Evolutionary conservation across 2,113 vertebrate genomes (phyloP).

Genomic region (Hymenochirus boettgeri): DNA sequence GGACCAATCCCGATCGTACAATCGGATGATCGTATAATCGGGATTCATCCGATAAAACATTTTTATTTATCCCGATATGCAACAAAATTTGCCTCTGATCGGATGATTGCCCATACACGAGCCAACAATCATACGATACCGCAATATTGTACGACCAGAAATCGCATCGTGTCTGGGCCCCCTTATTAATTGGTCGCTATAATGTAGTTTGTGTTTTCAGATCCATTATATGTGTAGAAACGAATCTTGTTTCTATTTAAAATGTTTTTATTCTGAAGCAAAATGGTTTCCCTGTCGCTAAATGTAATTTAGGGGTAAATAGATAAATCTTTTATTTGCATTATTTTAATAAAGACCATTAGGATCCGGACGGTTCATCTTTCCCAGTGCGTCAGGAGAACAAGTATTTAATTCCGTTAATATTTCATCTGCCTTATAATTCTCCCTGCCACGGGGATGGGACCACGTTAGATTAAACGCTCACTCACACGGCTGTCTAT

Average conservation of each 20-base stretch:
- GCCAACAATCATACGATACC: too few relatives aligned
- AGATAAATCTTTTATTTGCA: constrained; percentile 22
- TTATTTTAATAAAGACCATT: constrained; percentile 11
- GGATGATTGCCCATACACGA: too few relatives aligned
- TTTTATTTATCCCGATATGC: too few relatives aligned
- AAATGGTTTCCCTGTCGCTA: constrained; percentile 8
- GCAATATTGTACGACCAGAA: too few relatives aligned
- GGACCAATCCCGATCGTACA: too few relatives aligned
- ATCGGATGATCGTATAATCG: too few relatives aligned
- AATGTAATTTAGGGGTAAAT: not conserved
- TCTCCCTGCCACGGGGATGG: not conserved
- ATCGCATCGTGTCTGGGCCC: too few relatives aligned
- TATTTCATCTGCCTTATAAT: not conserved
- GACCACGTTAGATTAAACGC: not conserved
- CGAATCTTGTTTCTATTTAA: constrained; percentile 25
- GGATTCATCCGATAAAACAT: too few relatives aligned
- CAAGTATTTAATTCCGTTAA: not conserved
- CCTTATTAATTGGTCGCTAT: not conserved
- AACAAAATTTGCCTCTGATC: too few relatives aligned
- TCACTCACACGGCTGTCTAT: not conserved
- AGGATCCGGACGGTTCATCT: not conserved
- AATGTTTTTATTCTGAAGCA: constrained; percentile 20
- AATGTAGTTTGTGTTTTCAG: constrained; percentile 7
- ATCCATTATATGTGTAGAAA: constrained; percentile 14
- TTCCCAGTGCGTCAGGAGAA: too few relatives aligned